phyloP scores from a whole-genome alignment of 64 coral and sea anemone species.

The Exaiptasia diaphana region DNA sequence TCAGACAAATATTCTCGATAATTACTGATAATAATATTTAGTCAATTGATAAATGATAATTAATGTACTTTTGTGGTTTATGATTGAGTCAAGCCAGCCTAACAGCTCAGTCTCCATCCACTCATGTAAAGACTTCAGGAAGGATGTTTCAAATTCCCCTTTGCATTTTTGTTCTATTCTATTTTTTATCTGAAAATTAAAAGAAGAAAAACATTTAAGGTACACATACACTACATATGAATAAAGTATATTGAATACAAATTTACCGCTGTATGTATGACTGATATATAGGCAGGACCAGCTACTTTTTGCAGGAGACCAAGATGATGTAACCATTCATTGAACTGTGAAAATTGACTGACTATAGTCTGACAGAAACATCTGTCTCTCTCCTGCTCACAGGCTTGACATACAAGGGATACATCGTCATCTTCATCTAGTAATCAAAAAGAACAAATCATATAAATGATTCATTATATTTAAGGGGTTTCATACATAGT shows the following conservation, averaged over 20 bases:
- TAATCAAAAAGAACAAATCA: background rate
- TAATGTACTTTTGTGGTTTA: slow-evolving; percentile 55
- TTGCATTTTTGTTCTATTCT: slow-evolving; percentile 89
- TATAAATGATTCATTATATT: background rate
- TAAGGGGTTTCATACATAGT: background rate
- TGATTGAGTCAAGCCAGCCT: slow-evolving; percentile 70
- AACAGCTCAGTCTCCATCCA: slow-evolving; percentile 82
- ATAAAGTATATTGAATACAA: background rate
- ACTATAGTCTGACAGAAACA: slow-evolving; percentile 64
- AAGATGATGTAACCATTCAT: slow-evolving; percentile 60
- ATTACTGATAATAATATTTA: background rate
- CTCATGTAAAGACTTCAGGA: slow-evolving; percentile 59
- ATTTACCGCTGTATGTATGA: slow-evolving; percentile 81
- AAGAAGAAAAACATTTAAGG: background rate
- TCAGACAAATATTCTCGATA: background rate
- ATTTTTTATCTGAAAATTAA: slow-evolving; percentile 60
- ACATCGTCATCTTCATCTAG: slow-evolving; percentile 66
- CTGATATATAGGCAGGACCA: slow-evolving; percentile 79
- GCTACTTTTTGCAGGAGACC: slow-evolving; percentile 85
- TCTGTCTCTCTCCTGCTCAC: slow-evolving; percentile 54
- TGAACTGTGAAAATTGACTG: slow-evolving; percentile 66
- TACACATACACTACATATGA: background rate
- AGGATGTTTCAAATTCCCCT: slow-evolving; percentile 85
- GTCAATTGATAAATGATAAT: background rate
- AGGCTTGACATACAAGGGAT: slow-evolving; percentile 65